A percentile compares a stretch with the other conserved stretches of the same genome.
phyloP scores from a whole-genome alignment of 37 sponge, comb jelly and placozoan genomes.

The Theonella swinhoei region DNA sequence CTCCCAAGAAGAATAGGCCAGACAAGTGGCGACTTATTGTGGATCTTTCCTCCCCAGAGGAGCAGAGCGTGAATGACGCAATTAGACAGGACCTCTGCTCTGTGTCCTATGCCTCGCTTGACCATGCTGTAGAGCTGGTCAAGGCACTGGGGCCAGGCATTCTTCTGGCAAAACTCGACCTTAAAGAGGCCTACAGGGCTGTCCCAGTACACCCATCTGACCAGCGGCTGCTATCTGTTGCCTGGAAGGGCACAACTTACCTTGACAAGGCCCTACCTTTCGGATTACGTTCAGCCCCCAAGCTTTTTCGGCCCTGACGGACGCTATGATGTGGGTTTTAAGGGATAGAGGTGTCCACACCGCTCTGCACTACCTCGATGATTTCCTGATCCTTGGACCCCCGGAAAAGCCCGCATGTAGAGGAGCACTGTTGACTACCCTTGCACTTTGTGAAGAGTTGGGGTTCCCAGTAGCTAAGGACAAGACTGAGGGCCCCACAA shows the following conservation, averaged over 20 bases:
- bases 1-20: background rate
- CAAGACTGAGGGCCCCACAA: too few species aligned
- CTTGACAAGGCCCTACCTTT: too few species aligned
- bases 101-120: background rate
- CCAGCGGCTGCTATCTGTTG: too few species aligned
- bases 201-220: too few species aligned
- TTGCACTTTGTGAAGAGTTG: background rate
- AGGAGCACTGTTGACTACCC: too few species aligned
- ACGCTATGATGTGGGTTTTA: background rate
- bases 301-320: slow-evolving; percentile 8
- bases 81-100: background rate
- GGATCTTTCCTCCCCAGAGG: background rate
- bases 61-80: background rate
- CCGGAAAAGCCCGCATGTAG: background rate
- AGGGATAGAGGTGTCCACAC: background rate
- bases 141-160: too few species aligned
- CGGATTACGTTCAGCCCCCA: slow-evolving; percentile 4
- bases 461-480: slow-evolving; percentile 9
- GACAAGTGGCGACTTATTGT: background rate
- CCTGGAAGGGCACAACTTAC: too few species aligned
- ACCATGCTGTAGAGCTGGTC: background rate
- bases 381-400: background rate
- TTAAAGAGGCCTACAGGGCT: too few species aligned
- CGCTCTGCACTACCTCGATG: slow-evolving; percentile 4
- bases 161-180: background rate